A percentile compares a stretch with the other conserved stretches of the same genome.
These are phyloP conservation scores for roundworm (Caenorhabditis elegans) DNA, from an alignment of 1,140 invertebrate genomes.

Conservation along the genomic window DNA sequence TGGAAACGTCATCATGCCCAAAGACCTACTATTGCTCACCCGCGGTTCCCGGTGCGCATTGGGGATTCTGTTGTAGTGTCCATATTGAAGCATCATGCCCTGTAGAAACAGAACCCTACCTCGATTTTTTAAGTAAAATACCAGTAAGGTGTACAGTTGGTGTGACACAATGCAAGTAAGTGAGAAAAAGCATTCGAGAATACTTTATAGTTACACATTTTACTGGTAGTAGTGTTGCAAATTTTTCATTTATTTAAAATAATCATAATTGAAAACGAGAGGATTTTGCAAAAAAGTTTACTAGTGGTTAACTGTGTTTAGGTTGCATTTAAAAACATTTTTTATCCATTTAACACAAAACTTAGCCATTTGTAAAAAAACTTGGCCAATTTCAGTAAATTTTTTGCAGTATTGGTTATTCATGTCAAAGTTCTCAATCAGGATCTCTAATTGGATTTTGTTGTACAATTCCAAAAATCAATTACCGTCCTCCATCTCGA, in stretches of 20 bases:
- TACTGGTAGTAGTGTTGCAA: too few species aligned
- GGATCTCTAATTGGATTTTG: slow-evolving; percentile 28
- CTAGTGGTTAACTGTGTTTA: too few species aligned
- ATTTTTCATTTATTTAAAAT: too few species aligned
- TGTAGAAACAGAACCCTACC: background rate
- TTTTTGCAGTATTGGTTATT: background rate
- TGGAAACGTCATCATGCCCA: slow-evolving; percentile 2
- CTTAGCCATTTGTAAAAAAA: too few species aligned
- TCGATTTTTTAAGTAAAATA: background rate
- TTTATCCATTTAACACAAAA: too few species aligned
- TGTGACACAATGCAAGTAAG: slow-evolving; percentile 23
- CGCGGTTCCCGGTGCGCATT: slow-evolving; percentile 27
- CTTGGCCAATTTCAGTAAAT: too few species aligned
- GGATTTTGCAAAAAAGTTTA: too few species aligned
- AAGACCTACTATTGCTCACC: slow-evolving; percentile 11
- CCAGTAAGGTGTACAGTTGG: slow-evolving; percentile 28
- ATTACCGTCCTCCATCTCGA: background rate
- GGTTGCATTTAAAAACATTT: too few species aligned
- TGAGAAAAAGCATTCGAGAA: background rate
- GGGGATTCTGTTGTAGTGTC: slow-evolving; percentile 34
- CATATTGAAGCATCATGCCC: slow-evolving; percentile 29
- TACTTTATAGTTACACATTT: too few species aligned
- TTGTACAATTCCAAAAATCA: slow-evolving; percentile 14
- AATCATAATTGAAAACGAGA: too few species aligned
- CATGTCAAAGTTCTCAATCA: slow-evolving; percentile 23